Evolutionary conservation across 64 coral and sea anemone genomes (phyloP), one percentile per base, ranked within the genome.

Genomic region (Anthopleura sola): DNA sequence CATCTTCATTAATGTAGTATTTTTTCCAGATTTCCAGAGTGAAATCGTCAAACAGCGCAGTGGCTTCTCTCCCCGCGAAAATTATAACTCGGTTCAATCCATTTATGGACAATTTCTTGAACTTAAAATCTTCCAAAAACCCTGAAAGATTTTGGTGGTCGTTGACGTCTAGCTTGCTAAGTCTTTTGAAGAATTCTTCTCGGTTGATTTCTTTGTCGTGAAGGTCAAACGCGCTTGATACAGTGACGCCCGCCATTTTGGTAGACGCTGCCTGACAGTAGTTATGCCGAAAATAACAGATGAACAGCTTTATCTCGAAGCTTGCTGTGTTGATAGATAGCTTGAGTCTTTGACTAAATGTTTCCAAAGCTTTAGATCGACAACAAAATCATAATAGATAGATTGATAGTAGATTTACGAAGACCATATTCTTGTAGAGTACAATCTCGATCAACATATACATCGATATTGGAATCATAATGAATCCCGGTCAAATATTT

Each of bases 21-120:
- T 96, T 96, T 77, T 92, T 96, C 94, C 94, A 96, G 3, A 96
- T 83, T 69, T 96, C 90, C 21, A 96, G 49, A 1, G 88, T 83
- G 79, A 92, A 96, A 46, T 96, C 94, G 36, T 96, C 94, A 46
- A 96, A 96, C 38, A 96, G 89, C 26, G 94, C 91, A 0, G 94
- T 91, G 28, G 87, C 94, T 32, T 86, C 88, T 28, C 94, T 81
- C 32, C 94, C 90, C 13, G 90, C 83, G 46, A 96, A 81, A 18
- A 96, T 89, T 77, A 96, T 85, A 71, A 89, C 94, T 39, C 94
- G 91, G 60, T 86, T 96, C 17, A 96, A 81, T 48, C 94, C 94
- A 51, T 49, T 81, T 12, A 96, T 84, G 3, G 85, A 86, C 9
- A 96, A 87, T 40, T 96, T 96, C 71, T 89, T 86, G 36, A 92